Conservation (phyloP, 2,113 vertebrate species). For the Tachuris rubrigastra region DNA sequence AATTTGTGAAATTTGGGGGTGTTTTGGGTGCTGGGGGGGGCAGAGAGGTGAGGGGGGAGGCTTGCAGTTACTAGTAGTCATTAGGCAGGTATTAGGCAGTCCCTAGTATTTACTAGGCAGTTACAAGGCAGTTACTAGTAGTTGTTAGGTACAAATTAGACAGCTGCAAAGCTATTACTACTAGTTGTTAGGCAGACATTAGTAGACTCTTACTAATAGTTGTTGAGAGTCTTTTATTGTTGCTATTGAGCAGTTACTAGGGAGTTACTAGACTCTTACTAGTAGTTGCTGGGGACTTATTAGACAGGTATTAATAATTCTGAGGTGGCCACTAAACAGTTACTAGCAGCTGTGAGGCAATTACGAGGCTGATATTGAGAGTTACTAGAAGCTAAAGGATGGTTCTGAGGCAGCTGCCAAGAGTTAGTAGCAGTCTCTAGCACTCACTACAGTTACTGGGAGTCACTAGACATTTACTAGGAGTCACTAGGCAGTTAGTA, state of each 20-base stretch:
- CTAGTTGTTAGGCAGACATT: neutral
- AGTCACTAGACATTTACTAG: neutral
- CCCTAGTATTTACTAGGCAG: neutral
- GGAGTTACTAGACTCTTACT: neutral
- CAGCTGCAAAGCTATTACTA: neutral
- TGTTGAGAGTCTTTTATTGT: neutral
- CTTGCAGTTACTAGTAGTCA: neutral
- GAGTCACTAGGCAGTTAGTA: neutral
- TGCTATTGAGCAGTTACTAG: neutral
- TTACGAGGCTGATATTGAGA: too few species aligned
- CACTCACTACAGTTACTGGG: too few species aligned
- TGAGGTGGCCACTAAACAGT: neutral
- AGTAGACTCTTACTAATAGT: neutral
- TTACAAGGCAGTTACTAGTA: neutral
- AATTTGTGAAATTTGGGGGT: neutral
- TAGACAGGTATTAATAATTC: neutral
- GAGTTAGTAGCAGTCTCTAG: neutral
- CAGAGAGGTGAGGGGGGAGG: neutral
- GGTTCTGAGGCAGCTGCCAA: neutral
- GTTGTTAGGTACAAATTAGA: too few species aligned
- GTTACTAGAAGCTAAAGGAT: fast-evolving
- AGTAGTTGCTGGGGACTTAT: neutral
- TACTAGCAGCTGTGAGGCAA: neutral
- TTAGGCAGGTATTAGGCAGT: neutral
- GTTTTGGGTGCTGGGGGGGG: neutral